A percentile compares a stretch with the other conserved stretches of the same genome.
Conservation (phyloP, 2,113 vertebrate species). For the Cebus imitator region DNA sequence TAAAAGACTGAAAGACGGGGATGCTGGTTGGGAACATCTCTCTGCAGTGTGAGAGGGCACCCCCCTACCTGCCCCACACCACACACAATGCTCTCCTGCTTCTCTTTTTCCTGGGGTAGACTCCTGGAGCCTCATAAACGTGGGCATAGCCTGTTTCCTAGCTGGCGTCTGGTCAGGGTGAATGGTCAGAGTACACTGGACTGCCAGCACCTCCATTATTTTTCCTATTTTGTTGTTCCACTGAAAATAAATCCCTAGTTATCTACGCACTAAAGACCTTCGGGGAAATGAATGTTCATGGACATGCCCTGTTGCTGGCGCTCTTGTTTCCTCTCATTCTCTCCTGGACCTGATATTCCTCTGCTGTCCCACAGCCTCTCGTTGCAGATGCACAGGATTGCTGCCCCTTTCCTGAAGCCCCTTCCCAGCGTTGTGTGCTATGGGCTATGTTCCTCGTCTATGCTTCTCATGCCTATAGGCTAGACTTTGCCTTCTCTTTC, state of each 20-base stretch:
- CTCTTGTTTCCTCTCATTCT: rapidly evolving
- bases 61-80: rapidly evolving
- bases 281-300: too few relatives aligned
- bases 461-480: background rate
- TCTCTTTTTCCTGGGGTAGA: background rate
- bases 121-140: background rate
- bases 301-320: rapidly evolving
- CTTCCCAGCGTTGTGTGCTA: rapidly evolving
- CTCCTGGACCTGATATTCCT: rapidly evolving
- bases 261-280: background rate
- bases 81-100: background rate
- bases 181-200: background rate
- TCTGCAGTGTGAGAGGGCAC: background rate
- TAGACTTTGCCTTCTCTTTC: background rate
- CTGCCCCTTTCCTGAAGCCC: rapidly evolving
- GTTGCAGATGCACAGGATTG: rapidly evolving
- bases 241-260: background rate
- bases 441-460: background rate
- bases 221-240: background rate
- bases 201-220: rapidly evolving
- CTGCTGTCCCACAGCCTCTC: background rate
- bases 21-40: background rate
- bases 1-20: background rate
- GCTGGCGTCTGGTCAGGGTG: background rate
- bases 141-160: background rate